Evolutionary conservation across 2,113 vertebrate genomes (phyloP), one percentile per base, ranked within the genome.

Genomic region (Sebastes schlegelii): DNA sequence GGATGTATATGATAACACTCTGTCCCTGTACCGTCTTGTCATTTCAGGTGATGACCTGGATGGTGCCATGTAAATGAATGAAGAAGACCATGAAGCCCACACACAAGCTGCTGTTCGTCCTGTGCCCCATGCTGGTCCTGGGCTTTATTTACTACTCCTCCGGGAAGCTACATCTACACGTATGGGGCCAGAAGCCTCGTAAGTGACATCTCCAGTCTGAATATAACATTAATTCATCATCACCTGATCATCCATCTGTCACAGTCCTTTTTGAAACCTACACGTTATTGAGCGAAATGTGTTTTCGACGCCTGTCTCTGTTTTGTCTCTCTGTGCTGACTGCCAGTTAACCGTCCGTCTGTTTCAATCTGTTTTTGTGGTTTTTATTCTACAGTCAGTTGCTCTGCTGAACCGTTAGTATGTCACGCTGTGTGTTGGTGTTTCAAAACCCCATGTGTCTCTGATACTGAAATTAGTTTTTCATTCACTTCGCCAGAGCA

Each of bases 61-160:
- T 83, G 93, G 93, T 95, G 94, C 94, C 87, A 96, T 97, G 95
- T 96, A 95, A 99, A 95, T 97, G 95, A 97, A 85, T 97, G 96
- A 97, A 96, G 94, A 96, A 96, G 94, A 96, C 96, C 93, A 94
- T 99, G 96, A 97, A 98, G 92, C 95, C 96, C 72, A 92, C 96
- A 93, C 97, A 97, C 93, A 99, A 99, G 91, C 92, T 99, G 95
- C 96, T 99, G 95, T 97, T 99, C 92, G 90, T 97, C 91, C 96
- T 99, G 91, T 99, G 97, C 94, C 96, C 98, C 90, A 96, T 97
- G 90, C 95, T 99, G 93, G 98, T 99, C 48, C 92, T 99, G 93
- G 97, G 96, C 87, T 99, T 99, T 95, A 96, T 99, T 81, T 99
- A 97, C 94, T 99, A 98, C 85, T 98, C 97, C 40, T 97, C 97